Base-by-base conservation (phyloP, 2,797 vertebrate species). In the Bovichtus diacanthus region DNA sequence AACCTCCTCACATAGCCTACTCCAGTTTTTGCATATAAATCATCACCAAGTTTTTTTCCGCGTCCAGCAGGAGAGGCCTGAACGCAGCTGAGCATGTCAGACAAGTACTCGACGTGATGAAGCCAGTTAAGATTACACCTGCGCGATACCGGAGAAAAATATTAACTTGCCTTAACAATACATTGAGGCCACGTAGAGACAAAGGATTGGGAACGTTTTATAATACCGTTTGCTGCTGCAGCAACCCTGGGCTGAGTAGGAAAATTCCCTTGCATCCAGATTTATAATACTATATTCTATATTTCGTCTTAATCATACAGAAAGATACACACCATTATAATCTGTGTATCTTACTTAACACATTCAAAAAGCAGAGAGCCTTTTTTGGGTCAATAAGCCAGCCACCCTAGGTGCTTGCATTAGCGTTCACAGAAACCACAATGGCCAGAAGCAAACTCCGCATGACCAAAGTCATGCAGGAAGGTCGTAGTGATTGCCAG, bases 391-490 rank as follows among this genome's bases (percentile, higher is more conserved):
- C 65, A 53, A 60, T 41, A 25, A 80, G 64, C 64, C 51, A 69
- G 76, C 39, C 66, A 38, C 16, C 59, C 36, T 58, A 5, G 66
- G 58, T 29, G 31, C 38, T 77, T 55, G 12, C 65, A 55, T 81
- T 49, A 73, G 60, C 27, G 63, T 85, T 73, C 67, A 66, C 65
- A 74, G 38, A 58, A 70, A 63, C 29, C 27, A 39, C 74, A 83
- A 55, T 61, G 59, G 62, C 79, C 78, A 79, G 61, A 71, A 76
- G 81, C 76, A 81, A 75, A 77, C 80, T 80, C 69, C 73, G 67
- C 79, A 78, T 83, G 88, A 88, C 90, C 88, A 94, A 93, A 92
- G 91, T 94, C 90, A 93, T 61, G 84, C 88, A 87, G 91, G 92
- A 94, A 92, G 91, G 93, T 93, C 80, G 77, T 81, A 90, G 93